Percentiles rank a stretch among this genome's conserved stretches.
phyloP scores from a whole-genome alignment of 2,888 invertebrate species.

The Watsonalla binaria region DNA sequence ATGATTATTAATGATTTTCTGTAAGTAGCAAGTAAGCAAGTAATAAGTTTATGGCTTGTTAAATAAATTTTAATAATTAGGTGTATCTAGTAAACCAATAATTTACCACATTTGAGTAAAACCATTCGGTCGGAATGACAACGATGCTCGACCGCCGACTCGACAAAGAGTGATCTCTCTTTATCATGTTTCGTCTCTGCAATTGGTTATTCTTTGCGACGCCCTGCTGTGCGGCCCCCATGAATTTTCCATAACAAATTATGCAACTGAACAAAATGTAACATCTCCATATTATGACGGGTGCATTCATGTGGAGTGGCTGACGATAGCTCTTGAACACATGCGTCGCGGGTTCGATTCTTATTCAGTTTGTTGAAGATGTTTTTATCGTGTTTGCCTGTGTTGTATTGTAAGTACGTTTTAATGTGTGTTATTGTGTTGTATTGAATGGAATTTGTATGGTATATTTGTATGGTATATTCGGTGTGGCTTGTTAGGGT shows the following conservation, averaged over 20 bases:
- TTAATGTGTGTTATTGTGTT: conserved; percentile 21
- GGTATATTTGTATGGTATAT: conserved; percentile 7
- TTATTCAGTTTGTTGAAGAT: conserved; percentile 64
- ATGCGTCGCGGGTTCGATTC: conserved; percentile 63
- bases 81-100: too few relatives aligned
- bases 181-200: too few relatives aligned
- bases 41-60: too few relatives aligned
- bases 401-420: conserved; percentile 24
- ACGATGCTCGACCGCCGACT: too few relatives aligned
- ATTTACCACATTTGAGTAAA: too few relatives aligned
- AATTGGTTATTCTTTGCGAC: conserved; percentile 8
- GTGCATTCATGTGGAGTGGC: conserved; percentile 47
- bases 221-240: conserved; percentile 48
- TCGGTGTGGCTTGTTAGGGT: conserved; percentile 6
- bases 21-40: too few relatives aligned
- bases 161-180: too few relatives aligned
- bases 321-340: conserved; percentile 60
- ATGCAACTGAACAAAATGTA: conserved; percentile 46
- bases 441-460: conserved; percentile 5
- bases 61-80: too few relatives aligned
- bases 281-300: conserved; percentile 59
- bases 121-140: not conserved
- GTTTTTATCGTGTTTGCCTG: conserved; percentile 42
- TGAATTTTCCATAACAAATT: conserved; percentile 60
- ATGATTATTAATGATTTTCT: too few relatives aligned